Evolutionary conservation across 2,113 vertebrate species (phyloP), one percentile per base, ranked within the genome.

Genomic region (human (Homo sapiens)): DNA sequence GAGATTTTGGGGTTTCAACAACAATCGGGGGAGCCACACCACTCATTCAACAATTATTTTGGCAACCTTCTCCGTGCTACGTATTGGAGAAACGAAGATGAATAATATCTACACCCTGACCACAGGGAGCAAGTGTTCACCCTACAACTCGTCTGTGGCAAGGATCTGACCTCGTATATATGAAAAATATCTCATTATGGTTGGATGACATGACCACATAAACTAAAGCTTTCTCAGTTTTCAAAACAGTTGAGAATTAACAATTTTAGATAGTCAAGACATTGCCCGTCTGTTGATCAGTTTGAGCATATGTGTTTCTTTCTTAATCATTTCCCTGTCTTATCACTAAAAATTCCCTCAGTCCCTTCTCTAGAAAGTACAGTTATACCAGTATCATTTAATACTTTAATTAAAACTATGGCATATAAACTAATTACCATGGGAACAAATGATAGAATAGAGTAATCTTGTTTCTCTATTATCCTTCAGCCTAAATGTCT

Each of bases 401-500:
- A 68, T 14, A 59, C 16, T 64, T 75, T 61, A 30, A 81, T 50
- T 93, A 64, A 96, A 93, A 72, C 2, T 27, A 61, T 40, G 20
- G 32, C 43, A 64, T 17, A 30, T 48, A 88, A 78, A 80, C 32
- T 84, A 88, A 91, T 25, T 48, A 70, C 32, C 27, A 8, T 16
- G 38, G 43, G 30, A 25, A 66, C 3, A 82, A 18, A 57, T 61
- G 22, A 91, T 5, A 48, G 27, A 89, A 92, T 35, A 48, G 27
- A 89, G 90, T 32, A 12, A 81, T 76, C 14, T 38, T 20, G 8
- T 73, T 90, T 90, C 90, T 80, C 84, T 85, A 70, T 27, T 52
- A 64, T 79, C 8, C 10, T 89, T 95, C 64, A 82, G 57, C 35
- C 30, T 85, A 88, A 80, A 91, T 76, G 18, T 79, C 68, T 95